Evolutionary conservation across 1,140 invertebrate genomes (phyloP).

Genomic region (Aphis craccivora): DNA sequence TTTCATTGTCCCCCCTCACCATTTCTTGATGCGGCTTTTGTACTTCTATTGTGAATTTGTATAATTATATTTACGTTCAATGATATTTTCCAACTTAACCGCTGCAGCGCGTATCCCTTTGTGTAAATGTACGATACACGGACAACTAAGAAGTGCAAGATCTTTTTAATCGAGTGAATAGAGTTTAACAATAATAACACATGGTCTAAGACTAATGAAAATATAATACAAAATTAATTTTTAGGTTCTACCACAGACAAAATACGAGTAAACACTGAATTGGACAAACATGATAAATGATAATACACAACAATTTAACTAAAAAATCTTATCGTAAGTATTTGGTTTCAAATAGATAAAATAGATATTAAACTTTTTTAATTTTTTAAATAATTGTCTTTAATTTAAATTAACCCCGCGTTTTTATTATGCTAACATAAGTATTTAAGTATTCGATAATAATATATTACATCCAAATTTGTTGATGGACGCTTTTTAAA

Average conservation of each 20-base stretch:
- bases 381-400: neutral
- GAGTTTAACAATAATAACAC: neutral
- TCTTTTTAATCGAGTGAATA: neutral
- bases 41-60: neutral
- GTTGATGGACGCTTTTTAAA: neutral
- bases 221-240: neutral
- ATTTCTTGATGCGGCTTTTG: neutral
- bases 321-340: neutral
- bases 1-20: neutral
- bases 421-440: neutral
- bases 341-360: neutral
- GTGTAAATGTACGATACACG: neutral
- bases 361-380: neutral
- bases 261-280: neutral
- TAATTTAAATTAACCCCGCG: neutral
- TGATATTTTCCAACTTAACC: neutral
- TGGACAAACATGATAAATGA: neutral
- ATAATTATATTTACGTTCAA: neutral
- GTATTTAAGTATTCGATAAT: neutral
- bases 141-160: neutral
- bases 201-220: neutral
- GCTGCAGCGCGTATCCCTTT: neutral
- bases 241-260: neutral
- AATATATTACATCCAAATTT: neutral
- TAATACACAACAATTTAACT: neutral